These are phyloP conservation scores for Lomographa bimaculata DNA, from an alignment of 2,888 invertebrate genomes.

Conservation along the genomic window DNA sequence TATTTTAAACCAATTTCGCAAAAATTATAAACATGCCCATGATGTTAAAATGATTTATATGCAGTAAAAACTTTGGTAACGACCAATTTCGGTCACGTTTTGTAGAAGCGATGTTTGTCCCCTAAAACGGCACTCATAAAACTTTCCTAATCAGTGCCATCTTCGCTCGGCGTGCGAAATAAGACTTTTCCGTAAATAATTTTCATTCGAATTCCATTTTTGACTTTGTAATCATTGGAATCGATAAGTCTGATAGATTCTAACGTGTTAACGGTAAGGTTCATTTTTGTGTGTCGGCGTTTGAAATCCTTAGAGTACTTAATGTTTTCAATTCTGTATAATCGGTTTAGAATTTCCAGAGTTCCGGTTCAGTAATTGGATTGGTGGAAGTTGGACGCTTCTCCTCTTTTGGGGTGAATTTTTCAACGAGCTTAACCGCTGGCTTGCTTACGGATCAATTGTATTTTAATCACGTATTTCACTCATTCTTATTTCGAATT, in stretches of 20 bases:
- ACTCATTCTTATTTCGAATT: constrained; percentile 29
- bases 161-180: constrained; percentile 65
- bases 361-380: constrained; percentile 79
- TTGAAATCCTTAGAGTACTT: constrained; percentile 75
- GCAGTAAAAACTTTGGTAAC: constrained; percentile 43
- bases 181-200: constrained; percentile 71
- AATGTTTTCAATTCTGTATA: constrained; percentile 83
- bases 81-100: constrained; percentile 58
- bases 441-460: constrained; percentile 55
- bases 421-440: constrained; percentile 61
- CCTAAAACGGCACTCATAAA: constrained; percentile 65
- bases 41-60: constrained; percentile 35
- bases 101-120: constrained; percentile 60
- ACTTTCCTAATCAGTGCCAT: constrained; percentile 75
- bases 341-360: constrained; percentile 83
- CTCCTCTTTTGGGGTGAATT: constrained; percentile 54
- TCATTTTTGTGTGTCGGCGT: constrained; percentile 47
- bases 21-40: too few relatives aligned
- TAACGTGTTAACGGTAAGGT: constrained; percentile 53
- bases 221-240: constrained; percentile 64
- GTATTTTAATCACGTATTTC: constrained; percentile 40
- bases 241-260: constrained; percentile 47
- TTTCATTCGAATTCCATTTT: constrained; percentile 74
- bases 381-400: constrained; percentile 65
- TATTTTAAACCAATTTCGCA: too few relatives aligned